Conservation (phyloP, 2,888 invertebrate species). For the Polydrusus cervinus region DNA sequence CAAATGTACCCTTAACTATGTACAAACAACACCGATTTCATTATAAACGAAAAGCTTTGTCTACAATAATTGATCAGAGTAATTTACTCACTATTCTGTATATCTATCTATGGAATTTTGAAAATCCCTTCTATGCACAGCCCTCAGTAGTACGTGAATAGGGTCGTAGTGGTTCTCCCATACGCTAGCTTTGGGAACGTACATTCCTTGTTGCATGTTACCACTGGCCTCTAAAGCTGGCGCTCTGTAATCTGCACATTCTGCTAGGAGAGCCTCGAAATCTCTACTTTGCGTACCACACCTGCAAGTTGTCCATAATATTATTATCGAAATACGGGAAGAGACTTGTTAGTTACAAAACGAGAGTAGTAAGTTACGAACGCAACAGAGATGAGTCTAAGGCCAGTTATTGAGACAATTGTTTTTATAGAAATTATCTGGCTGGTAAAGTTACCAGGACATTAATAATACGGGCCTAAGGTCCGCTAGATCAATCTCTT, state of each 20-base stretch:
- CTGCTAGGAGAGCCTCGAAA: slow-evolving; percentile 89
- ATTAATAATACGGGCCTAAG: too few relatives aligned
- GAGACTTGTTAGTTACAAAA: background rate
- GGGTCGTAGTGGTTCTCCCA: slow-evolving; percentile 97
- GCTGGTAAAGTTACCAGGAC: too few relatives aligned
- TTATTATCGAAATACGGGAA: background rate
- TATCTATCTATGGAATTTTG: slow-evolving; percentile 96
- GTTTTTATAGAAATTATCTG: too few relatives aligned
- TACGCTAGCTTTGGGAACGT: slow-evolving; percentile 84
- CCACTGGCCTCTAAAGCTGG: slow-evolving; percentile 89
- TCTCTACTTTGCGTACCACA: slow-evolving; percentile 94
- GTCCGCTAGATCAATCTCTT: too few relatives aligned
- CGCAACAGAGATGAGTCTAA: too few relatives aligned
- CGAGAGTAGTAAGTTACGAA: too few relatives aligned
- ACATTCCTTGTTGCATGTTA: slow-evolving; percentile 87
- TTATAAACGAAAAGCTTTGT: too few relatives aligned
- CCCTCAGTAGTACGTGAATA: slow-evolving; percentile 90
- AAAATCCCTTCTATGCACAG: slow-evolving; percentile 93
- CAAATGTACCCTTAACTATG: too few relatives aligned
- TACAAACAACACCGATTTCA: too few relatives aligned
- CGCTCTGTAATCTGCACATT: slow-evolving; percentile 78
- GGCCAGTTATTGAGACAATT: too few relatives aligned
- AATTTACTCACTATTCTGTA: slow-evolving; percentile 83
- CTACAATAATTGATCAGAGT: too few relatives aligned
- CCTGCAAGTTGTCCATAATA: slow-evolving; percentile 64